phyloP scores from a whole-genome alignment of 2,888 invertebrate species.

The Anthophora plumipes region DNA sequence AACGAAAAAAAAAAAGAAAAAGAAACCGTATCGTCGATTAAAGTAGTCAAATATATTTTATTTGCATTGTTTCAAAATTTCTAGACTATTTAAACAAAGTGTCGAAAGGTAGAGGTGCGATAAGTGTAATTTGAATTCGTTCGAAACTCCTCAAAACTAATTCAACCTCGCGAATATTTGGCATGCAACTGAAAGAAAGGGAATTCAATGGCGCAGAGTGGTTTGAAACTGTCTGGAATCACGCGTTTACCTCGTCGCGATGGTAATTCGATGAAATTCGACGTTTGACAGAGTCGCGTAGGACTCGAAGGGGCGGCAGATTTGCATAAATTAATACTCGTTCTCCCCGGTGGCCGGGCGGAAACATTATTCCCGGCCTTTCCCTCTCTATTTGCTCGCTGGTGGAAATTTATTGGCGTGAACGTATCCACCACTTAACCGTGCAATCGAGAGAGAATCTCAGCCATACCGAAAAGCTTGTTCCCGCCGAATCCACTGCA shows the following conservation, averaged over 20 bases:
- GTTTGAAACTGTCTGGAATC: not conserved
- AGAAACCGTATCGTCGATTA: too few relatives aligned
- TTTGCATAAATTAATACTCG: conserved; percentile 52
- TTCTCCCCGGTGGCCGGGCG: not conserved
- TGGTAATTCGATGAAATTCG: conserved; percentile 2
- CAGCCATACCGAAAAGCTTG: conserved; percentile 17
- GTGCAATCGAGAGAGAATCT: conserved; percentile 51
- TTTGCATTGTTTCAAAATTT: too few relatives aligned
- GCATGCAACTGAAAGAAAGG: too few relatives aligned
- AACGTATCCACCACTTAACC: conserved; percentile 54
- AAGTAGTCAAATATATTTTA: too few relatives aligned
- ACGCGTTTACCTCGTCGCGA: not conserved
- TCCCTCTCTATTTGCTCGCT: conserved; percentile 34
- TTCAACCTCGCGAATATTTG: too few relatives aligned
- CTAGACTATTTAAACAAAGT: too few relatives aligned
- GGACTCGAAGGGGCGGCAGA: conserved; percentile 11
- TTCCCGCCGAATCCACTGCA: conserved; percentile 7
- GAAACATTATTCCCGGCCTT: conserved; percentile 18
- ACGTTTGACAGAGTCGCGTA: conserved; percentile 29
- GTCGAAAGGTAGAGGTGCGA: too few relatives aligned
- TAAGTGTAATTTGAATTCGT: too few relatives aligned
- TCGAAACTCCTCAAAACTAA: too few relatives aligned
- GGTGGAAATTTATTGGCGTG: conserved; percentile 43
- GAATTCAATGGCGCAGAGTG: too few relatives aligned
- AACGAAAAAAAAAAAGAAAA: too few relatives aligned